phyloP scores from a whole-genome alignment of 2,888 invertebrate genomes.

The Neria commutata region DNA sequence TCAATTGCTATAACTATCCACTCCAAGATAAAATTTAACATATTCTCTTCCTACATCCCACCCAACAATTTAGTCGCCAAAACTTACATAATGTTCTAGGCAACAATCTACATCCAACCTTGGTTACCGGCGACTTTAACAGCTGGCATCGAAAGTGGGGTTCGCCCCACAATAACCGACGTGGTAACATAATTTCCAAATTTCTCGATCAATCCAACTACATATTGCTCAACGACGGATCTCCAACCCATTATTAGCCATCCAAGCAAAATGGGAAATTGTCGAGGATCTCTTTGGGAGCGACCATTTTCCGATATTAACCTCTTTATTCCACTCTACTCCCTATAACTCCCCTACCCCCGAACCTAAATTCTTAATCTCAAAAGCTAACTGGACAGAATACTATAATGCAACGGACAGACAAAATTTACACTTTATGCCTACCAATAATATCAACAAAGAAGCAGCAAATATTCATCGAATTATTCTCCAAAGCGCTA shows the following conservation, averaged over 20 bases:
- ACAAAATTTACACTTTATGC: neutral
- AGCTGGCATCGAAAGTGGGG: neutral
- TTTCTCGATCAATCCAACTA: neutral
- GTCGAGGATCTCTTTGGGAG: neutral
- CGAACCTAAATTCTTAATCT: neutral
- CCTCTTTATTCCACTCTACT: neutral
- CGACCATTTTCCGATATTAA: neutral
- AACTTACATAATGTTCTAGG: too few relatives aligned
- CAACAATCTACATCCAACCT: too few relatives aligned
- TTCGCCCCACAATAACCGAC: neutral
- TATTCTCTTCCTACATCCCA: neutral
- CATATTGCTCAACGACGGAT: neutral
- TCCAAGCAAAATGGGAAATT: neutral
- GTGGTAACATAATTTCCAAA: too few relatives aligned
- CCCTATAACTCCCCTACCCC: neutral
- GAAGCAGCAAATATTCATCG: neutral
- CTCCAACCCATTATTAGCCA: neutral
- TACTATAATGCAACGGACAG: neutral
- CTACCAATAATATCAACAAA: neutral
- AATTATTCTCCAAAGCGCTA: neutral
- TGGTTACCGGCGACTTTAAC: neutral
- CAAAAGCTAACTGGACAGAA: neutral
- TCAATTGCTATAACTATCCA: neutral
- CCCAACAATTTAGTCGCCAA: neutral
- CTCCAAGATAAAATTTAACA: neutral